Percentiles rank a stretch among this genome's conserved stretches.
Conservation (phyloP, 2,113 vertebrate genomes). For the Polypterus senegalus region DNA sequence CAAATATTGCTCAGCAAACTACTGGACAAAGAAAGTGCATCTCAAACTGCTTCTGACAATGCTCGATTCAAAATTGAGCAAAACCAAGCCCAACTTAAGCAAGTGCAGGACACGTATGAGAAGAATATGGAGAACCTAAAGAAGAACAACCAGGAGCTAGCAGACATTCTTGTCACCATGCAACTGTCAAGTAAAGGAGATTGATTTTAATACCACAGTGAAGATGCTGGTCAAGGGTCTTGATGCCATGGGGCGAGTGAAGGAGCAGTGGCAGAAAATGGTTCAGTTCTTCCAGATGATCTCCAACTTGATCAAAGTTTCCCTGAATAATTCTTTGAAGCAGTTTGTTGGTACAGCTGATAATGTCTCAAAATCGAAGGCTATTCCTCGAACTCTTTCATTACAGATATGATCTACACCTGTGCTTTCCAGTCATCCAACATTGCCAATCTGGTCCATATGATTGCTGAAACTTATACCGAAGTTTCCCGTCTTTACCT, state of each 20-base stretch:
- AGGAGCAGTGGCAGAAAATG: conserved; percentile 35
- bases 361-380: background rate
- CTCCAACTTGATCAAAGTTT: conserved; percentile 28
- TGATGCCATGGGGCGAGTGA: conserved; percentile 26
- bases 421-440: conserved; percentile 25
- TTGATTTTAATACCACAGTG: conserved; percentile 26
- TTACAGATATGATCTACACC: conserved; percentile 28
- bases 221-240: conserved; percentile 26
- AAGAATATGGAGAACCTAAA: conserved; percentile 22
- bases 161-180: conserved; percentile 22
- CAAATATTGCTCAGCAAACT: background rate
- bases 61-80: conserved; percentile 16
- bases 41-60: background rate
- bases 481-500: conserved; percentile 28
- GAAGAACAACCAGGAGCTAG: conserved; percentile 25
- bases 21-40: background rate
- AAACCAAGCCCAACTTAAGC: conserved; percentile 18
- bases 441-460: conserved; percentile 22
- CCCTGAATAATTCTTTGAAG: conserved; percentile 19
- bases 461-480: conserved; percentile 32
- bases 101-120: conserved; percentile 14
- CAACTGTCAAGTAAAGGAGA: conserved; percentile 21
- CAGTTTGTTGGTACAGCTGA: conserved; percentile 16
- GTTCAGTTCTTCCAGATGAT: conserved; percentile 37
- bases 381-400: conserved; percentile 16